phyloP scores from a whole-genome alignment of 2,113 vertebrate species.

The Pholis gunnellus region DNA sequence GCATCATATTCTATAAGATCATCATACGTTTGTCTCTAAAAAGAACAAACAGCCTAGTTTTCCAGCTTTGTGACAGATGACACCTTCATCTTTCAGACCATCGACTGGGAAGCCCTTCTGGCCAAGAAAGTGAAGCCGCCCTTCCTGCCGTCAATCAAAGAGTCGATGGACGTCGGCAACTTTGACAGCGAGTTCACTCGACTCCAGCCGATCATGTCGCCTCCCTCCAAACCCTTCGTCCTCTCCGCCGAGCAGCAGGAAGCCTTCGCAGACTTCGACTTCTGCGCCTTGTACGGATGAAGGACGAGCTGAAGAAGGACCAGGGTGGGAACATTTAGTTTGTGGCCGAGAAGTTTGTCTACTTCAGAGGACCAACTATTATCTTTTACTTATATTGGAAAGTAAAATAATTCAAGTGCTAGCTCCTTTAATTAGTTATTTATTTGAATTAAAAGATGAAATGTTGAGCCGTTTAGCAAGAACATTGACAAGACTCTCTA shows the following conservation, averaged over 20 bases:
- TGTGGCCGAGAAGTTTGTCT: not conserved
- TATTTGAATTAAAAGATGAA: not conserved
- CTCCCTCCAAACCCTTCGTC: slow-evolving; percentile 77
- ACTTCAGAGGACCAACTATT: not conserved
- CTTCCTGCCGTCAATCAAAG: slow-evolving; percentile 87
- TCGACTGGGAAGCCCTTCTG: slow-evolving; percentile 91
- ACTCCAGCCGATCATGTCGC: slow-evolving; percentile 88
- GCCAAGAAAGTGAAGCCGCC: slow-evolving; percentile 87
- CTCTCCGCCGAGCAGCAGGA: slow-evolving; percentile 87
- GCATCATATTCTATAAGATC: no score
- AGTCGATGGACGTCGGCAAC: slow-evolving; percentile 87
- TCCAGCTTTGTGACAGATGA: no score
- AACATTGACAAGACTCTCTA: not conserved
- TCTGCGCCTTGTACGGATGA: slow-evolving; percentile 85
- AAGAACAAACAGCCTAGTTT: no score
- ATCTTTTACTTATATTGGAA: not conserved
- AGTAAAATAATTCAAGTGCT: not conserved
- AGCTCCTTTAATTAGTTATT: not conserved
- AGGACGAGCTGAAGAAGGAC: not conserved
- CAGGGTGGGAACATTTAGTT: not conserved
- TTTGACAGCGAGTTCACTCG: slow-evolving; percentile 93
- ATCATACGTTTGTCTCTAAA: no score
- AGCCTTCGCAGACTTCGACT: slow-evolving; percentile 92
- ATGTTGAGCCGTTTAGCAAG: not conserved
- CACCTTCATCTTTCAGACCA: slow-evolving; percentile 75